Percentiles rank a stretch among this genome's conserved stretches.
phyloP scores from a whole-genome alignment of 2,113 vertebrate species.

The Lophochroa leadbeateri region DNA sequence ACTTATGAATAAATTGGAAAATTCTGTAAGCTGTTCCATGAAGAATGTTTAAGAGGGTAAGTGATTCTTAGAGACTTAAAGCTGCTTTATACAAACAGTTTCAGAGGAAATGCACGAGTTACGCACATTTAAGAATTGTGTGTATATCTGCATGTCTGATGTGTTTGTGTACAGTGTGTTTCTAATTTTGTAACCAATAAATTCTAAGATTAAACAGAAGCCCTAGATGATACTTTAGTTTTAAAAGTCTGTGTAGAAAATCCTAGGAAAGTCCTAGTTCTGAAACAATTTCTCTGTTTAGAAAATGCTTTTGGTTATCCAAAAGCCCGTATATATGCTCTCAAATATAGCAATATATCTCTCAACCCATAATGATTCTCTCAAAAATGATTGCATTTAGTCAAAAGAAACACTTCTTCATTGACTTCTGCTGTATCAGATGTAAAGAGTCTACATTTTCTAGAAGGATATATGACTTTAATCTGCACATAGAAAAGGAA shows the following conservation, averaged over 20 bases:
- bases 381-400: conserved; percentile 59
- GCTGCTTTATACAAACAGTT: not conserved
- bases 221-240: conserved; percentile 55
- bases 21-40: not conserved
- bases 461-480: not conserved
- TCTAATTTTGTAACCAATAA: conserved; percentile 72
- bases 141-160: not conserved
- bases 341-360: not conserved
- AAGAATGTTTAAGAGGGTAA: not conserved
- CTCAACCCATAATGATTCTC: conserved; percentile 34
- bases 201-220: conserved; percentile 60
- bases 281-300: conserved; percentile 37
- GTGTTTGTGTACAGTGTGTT: conserved; percentile 37
- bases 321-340: not conserved
- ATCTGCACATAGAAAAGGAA: not conserved
- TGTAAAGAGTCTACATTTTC: conserved; percentile 32
- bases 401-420: conserved; percentile 47
- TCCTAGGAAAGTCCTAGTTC: not conserved
- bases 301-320: conserved; percentile 32
- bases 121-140: not conserved
- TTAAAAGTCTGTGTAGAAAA: not conserved
- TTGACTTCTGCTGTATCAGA: conserved; percentile 42
- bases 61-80: not conserved
- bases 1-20: not conserved
- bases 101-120: not conserved